Percentiles rank a stretch among this genome's conserved stretches.
phyloP scores from a whole-genome alignment of 2,888 invertebrate genomes.

The Vanessa cardui region DNA sequence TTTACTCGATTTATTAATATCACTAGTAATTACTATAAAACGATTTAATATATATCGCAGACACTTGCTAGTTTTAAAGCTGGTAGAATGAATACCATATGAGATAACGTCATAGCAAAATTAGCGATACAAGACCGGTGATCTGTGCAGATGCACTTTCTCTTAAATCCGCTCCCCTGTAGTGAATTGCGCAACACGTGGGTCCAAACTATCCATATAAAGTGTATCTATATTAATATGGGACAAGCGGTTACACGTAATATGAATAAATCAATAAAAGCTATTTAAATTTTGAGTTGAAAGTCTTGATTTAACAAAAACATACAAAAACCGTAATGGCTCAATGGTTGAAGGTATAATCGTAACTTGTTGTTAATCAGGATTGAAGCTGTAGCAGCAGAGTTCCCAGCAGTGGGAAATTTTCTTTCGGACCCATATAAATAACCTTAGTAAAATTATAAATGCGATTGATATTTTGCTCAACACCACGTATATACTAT shows the following conservation, averaged over 20 bases:
- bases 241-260: too few species aligned
- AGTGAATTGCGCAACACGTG: conserved; percentile 50
- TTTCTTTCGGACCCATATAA: too few species aligned
- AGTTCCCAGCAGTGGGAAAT: too few species aligned
- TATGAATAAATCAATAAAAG: not conserved
- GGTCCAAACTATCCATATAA: not conserved
- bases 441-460: too few species aligned
- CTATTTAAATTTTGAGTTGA: too few species aligned
- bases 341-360: too few species aligned
- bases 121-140: conserved; percentile 56
- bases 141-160: conserved; percentile 66
- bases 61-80: not conserved
- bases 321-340: too few species aligned
- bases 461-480: too few species aligned
- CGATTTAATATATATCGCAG: not conserved
- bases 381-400: too few species aligned
- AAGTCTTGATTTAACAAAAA: too few species aligned
- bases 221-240: not conserved
- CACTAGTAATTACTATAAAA: not conserved
- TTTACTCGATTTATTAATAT: conserved; percentile 8
- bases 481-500: too few species aligned
- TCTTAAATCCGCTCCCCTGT: conserved; percentile 49
- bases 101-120: conserved; percentile 44
- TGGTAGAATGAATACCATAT: conserved; percentile 25
- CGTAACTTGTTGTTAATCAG: too few species aligned